Evolutionary conservation across 1,140 invertebrate species (phyloP).

Genomic region (Calliopsis andreniformis): DNA sequence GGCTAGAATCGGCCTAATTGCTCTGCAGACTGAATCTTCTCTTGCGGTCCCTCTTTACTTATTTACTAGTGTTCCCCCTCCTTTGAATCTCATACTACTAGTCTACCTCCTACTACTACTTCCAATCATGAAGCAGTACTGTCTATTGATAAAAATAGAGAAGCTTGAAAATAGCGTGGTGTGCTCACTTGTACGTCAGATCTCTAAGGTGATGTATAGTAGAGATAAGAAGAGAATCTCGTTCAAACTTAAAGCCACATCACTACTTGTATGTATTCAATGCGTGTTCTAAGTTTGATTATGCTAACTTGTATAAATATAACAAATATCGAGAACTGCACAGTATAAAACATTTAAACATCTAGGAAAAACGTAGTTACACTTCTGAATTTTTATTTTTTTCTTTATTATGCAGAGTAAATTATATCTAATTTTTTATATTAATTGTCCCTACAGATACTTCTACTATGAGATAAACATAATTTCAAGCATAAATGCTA

Average conservation of each 20-base stretch:
- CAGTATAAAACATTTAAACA: background rate
- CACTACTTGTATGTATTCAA: background rate
- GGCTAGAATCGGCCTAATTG: constrained; percentile 55
- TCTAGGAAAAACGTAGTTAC: no score
- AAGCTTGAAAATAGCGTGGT: constrained; percentile 69
- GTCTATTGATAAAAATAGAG: constrained; percentile 78
- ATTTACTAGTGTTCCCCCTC: constrained; percentile 76
- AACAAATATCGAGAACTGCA: no score
- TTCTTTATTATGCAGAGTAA: no score
- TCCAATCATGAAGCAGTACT: constrained; percentile 71
- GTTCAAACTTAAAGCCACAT: constrained; percentile 33
- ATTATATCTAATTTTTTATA: background rate
- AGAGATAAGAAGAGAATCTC: background rate
- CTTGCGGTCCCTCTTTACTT: constrained; percentile 76
- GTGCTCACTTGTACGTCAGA: constrained; percentile 53
- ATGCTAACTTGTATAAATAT: background rate
- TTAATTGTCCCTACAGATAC: no score
- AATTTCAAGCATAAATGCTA: no score
- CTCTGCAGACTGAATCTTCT: constrained; percentile 73
- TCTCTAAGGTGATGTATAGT: constrained; percentile 33
- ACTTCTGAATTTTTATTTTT: no score
- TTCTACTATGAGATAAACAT: no score
- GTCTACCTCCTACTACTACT: constrained; percentile 62
- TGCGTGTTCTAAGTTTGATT: background rate
- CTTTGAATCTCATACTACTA: constrained; percentile 58